Percentiles rank a stretch among this genome's conserved stretches.
These are phyloP conservation scores for Phyllostomus discolor DNA, from an alignment of 2,113 vertebrate species.

Conservation along the genomic window DNA sequence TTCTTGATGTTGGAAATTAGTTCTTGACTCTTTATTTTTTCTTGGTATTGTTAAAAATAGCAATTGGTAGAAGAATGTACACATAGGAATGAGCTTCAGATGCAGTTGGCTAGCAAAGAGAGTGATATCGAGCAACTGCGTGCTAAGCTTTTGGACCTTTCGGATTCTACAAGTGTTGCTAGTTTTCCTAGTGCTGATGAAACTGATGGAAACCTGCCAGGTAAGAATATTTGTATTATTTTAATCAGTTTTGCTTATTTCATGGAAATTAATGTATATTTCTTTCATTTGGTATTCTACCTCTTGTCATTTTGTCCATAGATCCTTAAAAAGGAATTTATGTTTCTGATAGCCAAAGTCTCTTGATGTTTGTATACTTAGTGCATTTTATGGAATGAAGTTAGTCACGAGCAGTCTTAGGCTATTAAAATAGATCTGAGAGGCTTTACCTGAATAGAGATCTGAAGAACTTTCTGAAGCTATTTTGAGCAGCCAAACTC, in stretches of 20 bases:
- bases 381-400: constrained; percentile 16
- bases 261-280: neutral
- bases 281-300: constrained; percentile 23
- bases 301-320: constrained; percentile 20
- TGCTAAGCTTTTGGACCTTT: constrained; percentile 92
- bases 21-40: constrained; percentile 13
- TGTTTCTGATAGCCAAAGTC: constrained; percentile 13
- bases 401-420: neutral
- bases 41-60: constrained; percentile 78
- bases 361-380: neutral
- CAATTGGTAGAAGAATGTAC: constrained; percentile 95
- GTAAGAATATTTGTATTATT: constrained; percentile 76
- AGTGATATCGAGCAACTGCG: constrained; percentile 97
- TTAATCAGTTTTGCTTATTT: neutral
- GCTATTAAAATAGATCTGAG: neutral
- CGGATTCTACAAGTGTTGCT: constrained; percentile 95
- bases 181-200: constrained; percentile 93
- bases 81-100: constrained; percentile 94
- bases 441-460: neutral
- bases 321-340: constrained; percentile 17
- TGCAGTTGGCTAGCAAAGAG: constrained; percentile 99
- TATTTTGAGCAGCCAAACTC: neutral
- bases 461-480: neutral
- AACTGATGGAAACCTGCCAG: constrained; percentile 91
- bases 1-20: constrained; percentile 51